Evolutionary conservation across 2,113 vertebrate species (phyloP).

Genomic region (Cromileptes altivelis): DNA sequence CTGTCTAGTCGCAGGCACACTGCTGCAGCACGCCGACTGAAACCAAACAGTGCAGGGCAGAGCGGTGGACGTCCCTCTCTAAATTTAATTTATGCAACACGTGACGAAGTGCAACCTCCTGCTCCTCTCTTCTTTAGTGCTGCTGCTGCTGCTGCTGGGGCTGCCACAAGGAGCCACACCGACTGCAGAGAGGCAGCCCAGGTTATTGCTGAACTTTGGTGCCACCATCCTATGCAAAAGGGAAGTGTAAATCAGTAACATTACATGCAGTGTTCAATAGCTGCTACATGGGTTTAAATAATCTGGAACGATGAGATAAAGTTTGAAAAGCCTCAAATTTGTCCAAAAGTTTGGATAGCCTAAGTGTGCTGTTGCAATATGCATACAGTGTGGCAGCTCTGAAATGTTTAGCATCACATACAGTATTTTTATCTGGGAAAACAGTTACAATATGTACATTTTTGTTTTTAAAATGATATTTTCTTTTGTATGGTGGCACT

Average conservation of each 20-base stretch:
- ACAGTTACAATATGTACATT: not conserved
- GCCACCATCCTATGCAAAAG: constrained; percentile 80
- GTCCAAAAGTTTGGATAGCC: too few species aligned
- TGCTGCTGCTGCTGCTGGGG: constrained; percentile 25
- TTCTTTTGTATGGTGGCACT: too few species aligned
- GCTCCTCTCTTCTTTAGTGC: constrained; percentile 28
- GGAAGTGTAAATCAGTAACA: constrained; percentile 67
- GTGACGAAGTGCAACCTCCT: constrained; percentile 72
- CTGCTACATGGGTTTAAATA: not conserved
- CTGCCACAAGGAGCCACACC: constrained; percentile 51
- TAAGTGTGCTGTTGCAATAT: not conserved
- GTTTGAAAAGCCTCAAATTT: not conserved
- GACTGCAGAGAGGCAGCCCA: constrained; percentile 32
- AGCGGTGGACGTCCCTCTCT: constrained; percentile 68
- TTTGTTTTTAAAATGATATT: not conserved
- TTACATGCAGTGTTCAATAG: not conserved
- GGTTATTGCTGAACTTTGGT: constrained; percentile 80
- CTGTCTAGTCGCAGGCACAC: constrained; percentile 18
- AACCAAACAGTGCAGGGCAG: constrained; percentile 61
- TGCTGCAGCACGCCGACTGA: constrained; percentile 65
- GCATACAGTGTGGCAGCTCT: not conserved
- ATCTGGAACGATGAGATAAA: not conserved
- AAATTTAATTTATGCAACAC: constrained; percentile 81
- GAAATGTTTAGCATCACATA: constrained; percentile 2
- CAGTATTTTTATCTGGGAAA: not conserved